Percentiles rank a stretch among this genome's conserved stretches.
Conservation (phyloP, 2,113 vertebrate species). For the Microcebus ravelobensis region DNA sequence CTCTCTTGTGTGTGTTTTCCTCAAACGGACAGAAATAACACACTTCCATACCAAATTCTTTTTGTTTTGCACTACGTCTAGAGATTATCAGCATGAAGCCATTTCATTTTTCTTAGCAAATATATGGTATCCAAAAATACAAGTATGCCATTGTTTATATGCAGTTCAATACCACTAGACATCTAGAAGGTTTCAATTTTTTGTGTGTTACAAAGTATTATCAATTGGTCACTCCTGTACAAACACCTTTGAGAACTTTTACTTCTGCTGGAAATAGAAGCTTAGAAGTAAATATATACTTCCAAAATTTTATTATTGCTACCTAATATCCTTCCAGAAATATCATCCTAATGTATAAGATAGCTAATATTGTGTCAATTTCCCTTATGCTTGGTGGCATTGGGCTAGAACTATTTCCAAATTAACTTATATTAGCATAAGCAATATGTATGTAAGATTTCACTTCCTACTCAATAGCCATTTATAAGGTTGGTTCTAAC, state of each 20-base stretch:
- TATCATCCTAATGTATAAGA: neutral
- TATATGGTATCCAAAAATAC: neutral
- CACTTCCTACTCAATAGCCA: neutral
- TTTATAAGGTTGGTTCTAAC: neutral
- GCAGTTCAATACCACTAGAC: too few relatives aligned
- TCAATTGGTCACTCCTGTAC: neutral
- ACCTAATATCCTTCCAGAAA: neutral
- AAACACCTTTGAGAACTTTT: neutral
- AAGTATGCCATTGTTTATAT: neutral
- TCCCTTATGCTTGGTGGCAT: neutral
- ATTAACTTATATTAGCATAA: conserved; percentile 5
- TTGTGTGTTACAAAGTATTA: neutral
- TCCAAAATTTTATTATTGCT: neutral
- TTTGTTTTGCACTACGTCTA: neutral
- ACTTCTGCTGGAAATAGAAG: neutral
- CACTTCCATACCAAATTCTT: neutral
- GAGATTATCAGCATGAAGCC: neutral
- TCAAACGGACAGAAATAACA: neutral
- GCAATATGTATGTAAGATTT: neutral
- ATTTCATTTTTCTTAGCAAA: neutral
- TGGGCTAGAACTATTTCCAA: neutral
- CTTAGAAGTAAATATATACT: neutral
- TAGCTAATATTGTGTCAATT: neutral
- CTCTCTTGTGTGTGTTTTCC: neutral
- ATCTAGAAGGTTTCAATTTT: neutral